Base-by-base conservation (phyloP, 2,113 vertebrate genomes). In the Alethe castanea region DNA sequence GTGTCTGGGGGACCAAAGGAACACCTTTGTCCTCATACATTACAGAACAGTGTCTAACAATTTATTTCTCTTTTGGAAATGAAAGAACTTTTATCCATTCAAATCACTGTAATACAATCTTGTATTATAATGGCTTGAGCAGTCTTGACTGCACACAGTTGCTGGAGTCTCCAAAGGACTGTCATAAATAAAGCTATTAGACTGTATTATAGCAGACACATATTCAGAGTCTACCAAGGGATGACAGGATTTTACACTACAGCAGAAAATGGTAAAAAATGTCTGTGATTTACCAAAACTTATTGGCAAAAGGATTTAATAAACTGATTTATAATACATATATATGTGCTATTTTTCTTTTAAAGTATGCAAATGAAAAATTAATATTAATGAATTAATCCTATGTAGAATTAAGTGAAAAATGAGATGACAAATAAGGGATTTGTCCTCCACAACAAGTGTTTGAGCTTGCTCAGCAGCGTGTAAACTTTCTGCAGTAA, bases 111-210 rank as follows among this genome's bases (percentile, higher is more conserved):
- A 89, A 66, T 81, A 84, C 60, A 86, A 83, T 91, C 67, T 95
- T 91, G n/a, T 83, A 70, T 92, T 90, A 40, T 84, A 95, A 96
- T 88, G 83, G 33, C 44, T 94, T 85, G 88, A 95, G 81, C 88
- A 92, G 47, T 97, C 74, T 82, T 91, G 76, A 77, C 65, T 92
- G 54, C 22, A 11, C 35, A 40, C 40, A 61, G 88, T 95, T 92
- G 54, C 71, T 90, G 40, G 50, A 95, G 69, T 90, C 61, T 96
- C 81, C 64, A 86, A 95, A 92, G 84, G 65, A 79, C 90, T 86
- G 56, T 83, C 77, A 92, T 90, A 96, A 96, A 96, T 95, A 96
- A 91, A 96, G 85, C 66, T 74, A 57, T 95, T 88, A 92, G 45
- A 31, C 38, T 81, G n/a, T 82, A 67, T 90, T 96, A 25, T 33